These are phyloP conservation scores for Drosophila vallismaia DNA, from an alignment of 2,888 invertebrate species.

Conservation along the genomic window DNA sequence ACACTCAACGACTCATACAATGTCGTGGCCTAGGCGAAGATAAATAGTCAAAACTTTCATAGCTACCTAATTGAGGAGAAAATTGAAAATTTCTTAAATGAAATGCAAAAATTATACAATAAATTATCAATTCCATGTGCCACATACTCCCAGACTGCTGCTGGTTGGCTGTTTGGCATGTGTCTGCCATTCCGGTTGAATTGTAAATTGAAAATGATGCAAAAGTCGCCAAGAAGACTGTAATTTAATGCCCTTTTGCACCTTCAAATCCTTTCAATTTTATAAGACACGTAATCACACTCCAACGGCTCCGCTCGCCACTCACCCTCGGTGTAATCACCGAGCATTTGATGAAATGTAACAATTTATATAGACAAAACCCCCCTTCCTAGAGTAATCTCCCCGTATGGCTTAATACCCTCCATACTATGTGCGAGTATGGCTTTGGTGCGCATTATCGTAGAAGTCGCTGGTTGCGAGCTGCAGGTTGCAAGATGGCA, in stretches of 20 bases:
- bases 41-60: constrained; percentile 70
- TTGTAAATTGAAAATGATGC: constrained; percentile 38
- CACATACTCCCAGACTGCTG: background rate
- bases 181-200: constrained; percentile 12
- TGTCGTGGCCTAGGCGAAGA: constrained; percentile 55
- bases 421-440: constrained; percentile 14
- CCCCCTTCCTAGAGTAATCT: constrained; percentile 22
- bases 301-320: constrained; percentile 53
- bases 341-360: constrained; percentile 74
- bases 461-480: constrained; percentile 42
- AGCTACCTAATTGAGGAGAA: constrained; percentile 72
- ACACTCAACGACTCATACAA: constrained; percentile 17
- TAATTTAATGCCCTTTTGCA: constrained; percentile 73
- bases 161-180: constrained; percentile 9
- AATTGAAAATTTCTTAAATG: constrained; percentile 71
- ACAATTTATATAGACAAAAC: constrained; percentile 72
- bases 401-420: constrained; percentile 13
- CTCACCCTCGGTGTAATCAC: constrained; percentile 55
- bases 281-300: constrained; percentile 66
- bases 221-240: constrained; percentile 53
- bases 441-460: constrained; percentile 43
- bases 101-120: constrained; percentile 59
- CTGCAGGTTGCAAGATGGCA: constrained; percentile 13
- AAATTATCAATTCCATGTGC: constrained; percentile 38
- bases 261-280: constrained; percentile 70